These are phyloP conservation scores for Pandion haliaetus DNA, from an alignment of 2,113 vertebrate species.

Conservation along the genomic window DNA sequence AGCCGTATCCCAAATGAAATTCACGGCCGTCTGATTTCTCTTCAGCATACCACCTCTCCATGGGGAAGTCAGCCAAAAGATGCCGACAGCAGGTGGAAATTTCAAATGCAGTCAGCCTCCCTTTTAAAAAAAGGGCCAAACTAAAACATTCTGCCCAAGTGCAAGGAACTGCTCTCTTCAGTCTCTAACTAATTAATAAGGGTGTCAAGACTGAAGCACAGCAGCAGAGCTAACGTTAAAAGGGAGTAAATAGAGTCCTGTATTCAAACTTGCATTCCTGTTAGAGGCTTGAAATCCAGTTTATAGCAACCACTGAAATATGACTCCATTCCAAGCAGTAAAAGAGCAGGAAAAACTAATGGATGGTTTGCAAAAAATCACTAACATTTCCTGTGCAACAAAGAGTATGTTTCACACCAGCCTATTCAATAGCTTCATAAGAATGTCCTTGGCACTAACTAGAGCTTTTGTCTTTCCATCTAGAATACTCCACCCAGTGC, in stretches of 20 bases:
- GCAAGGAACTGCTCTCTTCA: background rate
- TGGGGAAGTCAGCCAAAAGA: background rate
- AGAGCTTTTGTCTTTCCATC: background rate
- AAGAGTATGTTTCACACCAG: background rate
- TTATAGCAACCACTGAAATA: background rate
- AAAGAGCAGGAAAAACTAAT: background rate
- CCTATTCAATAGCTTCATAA: accelerated
- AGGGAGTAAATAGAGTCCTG: background rate
- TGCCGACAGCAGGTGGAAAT: background rate
- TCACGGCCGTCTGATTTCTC: background rate
- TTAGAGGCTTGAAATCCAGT: background rate
- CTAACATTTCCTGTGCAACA: background rate
- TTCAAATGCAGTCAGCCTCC: background rate
- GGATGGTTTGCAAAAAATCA: background rate
- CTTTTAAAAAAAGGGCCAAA: background rate
- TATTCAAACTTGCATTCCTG: background rate
- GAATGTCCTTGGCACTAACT: background rate
- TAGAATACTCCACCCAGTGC: background rate
- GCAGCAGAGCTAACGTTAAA: background rate
- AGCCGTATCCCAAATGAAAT: background rate
- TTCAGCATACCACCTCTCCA: background rate
- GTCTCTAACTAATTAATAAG: too few relatives aligned
- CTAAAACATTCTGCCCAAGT: background rate
- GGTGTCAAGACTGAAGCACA: background rate
- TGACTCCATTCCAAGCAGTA: background rate